These are phyloP conservation scores for Chamaea fasciata DNA, from an alignment of 2,113 vertebrate genomes.

Conservation along the genomic window DNA sequence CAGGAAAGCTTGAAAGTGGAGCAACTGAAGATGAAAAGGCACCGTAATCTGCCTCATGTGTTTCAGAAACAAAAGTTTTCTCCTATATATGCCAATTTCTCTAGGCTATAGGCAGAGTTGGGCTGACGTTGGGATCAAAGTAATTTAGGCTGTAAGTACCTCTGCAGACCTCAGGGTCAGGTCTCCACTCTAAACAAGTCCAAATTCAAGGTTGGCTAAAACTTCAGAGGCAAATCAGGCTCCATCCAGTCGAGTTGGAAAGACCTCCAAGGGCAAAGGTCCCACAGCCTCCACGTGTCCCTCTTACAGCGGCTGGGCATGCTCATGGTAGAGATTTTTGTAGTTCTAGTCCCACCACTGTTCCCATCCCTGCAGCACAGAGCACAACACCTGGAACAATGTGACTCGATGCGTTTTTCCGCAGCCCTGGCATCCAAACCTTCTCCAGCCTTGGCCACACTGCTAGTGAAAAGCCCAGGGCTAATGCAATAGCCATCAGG, in stretches of 20 bases:
- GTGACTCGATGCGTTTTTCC: not conserved
- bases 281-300: not conserved
- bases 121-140: not conserved
- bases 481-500: accelerated
- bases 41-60: not conserved
- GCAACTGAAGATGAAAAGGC: not conserved
- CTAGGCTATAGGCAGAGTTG: not conserved
- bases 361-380: not conserved
- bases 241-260: not conserved
- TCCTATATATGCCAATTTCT: not conserved
- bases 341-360: not conserved
- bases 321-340: not conserved
- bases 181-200: not conserved
- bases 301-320: not conserved
- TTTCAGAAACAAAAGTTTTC: not conserved
- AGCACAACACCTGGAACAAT: accelerated
- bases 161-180: not conserved
- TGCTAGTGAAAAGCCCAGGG: not conserved
- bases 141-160: not conserved
- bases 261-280: not conserved
- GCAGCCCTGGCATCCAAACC: not conserved
- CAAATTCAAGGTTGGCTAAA: not conserved
- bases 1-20: not conserved
- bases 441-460: not conserved
- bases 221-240: not conserved